A percentile compares a stretch with the other conserved stretches of the same genome.
Conservation (phyloP, 2,113 vertebrate genomes). For the Mustela nigripes region DNA sequence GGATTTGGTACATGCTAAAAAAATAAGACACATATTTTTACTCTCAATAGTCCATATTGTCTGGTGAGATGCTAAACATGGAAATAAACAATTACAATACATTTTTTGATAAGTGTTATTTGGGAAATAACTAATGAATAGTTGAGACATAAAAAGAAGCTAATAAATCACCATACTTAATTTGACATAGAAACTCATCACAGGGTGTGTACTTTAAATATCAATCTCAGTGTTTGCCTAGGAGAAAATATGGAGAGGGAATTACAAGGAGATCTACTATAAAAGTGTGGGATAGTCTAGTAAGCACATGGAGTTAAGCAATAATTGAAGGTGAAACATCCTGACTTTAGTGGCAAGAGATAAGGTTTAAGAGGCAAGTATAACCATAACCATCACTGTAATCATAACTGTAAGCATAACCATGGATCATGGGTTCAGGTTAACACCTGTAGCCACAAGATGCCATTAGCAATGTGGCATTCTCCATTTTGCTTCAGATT, state of each 20-base stretch:
- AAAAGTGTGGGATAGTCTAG: not conserved
- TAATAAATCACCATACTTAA: not conserved
- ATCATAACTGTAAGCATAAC: not conserved
- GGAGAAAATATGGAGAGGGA: not conserved
- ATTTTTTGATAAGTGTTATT: conserved; percentile 1
- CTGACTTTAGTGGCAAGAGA: not conserved
- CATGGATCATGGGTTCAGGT: not conserved
- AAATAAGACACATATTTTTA: not conserved
- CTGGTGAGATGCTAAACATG: not conserved
- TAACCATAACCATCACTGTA: not conserved
- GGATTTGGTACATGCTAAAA: not conserved
- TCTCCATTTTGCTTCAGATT: not conserved
- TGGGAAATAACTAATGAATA: not conserved
- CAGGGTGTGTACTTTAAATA: not conserved
- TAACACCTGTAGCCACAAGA: not conserved
- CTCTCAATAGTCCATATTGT: not conserved
- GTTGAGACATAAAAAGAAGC: not conserved
- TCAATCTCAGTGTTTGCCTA: not conserved
- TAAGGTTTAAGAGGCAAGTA: not conserved
- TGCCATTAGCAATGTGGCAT: not conserved
- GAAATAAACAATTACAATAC: not conserved
- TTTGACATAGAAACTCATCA: not conserved
- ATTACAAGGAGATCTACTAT: not conserved
- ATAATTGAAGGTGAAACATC: not conserved
- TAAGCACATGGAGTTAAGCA: not conserved